Percentiles rank a stretch among this genome's conserved stretches.
These are phyloP conservation scores for Trachelus stipa DNA, from an alignment of 2,888 invertebrate species.

Conservation along the genomic window DNA sequence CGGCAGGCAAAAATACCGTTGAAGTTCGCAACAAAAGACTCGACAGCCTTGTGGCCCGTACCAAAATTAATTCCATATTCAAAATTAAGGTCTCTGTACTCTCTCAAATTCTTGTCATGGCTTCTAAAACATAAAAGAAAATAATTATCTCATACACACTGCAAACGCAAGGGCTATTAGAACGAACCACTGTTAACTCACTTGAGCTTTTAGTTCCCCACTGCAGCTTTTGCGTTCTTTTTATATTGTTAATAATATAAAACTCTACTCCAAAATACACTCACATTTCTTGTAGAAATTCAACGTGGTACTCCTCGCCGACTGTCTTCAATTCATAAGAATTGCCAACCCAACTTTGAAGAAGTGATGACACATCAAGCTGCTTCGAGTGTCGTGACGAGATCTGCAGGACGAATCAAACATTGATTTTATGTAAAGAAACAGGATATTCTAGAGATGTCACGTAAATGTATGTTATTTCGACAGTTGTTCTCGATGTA, in stretches of 20 bases:
- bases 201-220: background rate
- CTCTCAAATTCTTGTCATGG: background rate
- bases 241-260: background rate
- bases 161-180: background rate
- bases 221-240: background rate
- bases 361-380: background rate
- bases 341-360: background rate
- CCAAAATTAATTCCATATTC: constrained; percentile 46
- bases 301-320: background rate
- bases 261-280: background rate
- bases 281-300: background rate
- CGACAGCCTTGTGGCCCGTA: constrained; percentile 35
- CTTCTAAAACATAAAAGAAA: background rate
- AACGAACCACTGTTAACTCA: background rate
- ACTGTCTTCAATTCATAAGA: background rate
- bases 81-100: background rate
- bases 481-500: background rate
- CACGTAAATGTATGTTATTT: background rate
- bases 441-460: background rate
- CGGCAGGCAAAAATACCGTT: constrained; percentile 24
- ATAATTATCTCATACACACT: background rate
- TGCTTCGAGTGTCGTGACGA: background rate
- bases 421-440: background rate
- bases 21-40: constrained; percentile 29
- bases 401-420: background rate